phyloP scores from a whole-genome alignment of 2,797 vertebrate species.

The Esox masquinongy region DNA sequence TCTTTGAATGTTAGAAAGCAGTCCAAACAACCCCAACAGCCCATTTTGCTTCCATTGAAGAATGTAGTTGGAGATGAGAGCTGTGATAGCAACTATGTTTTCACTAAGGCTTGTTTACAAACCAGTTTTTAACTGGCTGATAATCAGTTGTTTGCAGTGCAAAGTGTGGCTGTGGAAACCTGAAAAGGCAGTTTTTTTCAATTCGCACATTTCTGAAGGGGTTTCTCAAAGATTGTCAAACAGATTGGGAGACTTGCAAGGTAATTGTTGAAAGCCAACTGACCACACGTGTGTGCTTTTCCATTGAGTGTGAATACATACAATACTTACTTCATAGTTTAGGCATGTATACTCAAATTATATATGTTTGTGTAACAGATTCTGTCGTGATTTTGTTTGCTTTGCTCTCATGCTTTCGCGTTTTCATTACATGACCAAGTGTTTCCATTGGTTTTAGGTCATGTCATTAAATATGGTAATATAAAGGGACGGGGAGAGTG shows the following conservation, averaged over 20 bases:
- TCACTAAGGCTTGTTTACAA: constrained; percentile 33
- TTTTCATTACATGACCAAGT: constrained; percentile 19
- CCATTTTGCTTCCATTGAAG: constrained; percentile 26
- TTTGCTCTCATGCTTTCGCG: constrained; percentile 25
- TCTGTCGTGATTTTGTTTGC: constrained; percentile 29
- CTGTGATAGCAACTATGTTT: constrained; percentile 53
- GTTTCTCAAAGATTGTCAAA: neutral
- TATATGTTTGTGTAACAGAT: neutral
- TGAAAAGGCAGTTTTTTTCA: constrained; percentile 23
- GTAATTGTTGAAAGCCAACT: neutral
- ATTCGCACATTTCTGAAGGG: constrained; percentile 16
- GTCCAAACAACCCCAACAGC: constrained; percentile 1
- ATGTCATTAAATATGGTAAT: constrained; percentile 44
- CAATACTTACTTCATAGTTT: neutral
- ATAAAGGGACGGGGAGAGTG: constrained; percentile 39
- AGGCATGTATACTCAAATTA: neutral
- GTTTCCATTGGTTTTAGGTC: constrained; percentile 56
- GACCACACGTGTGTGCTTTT: neutral
- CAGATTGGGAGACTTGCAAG: neutral
- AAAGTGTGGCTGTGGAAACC: constrained; percentile 27
- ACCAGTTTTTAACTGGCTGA: constrained; percentile 39
- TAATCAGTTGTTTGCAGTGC: constrained; percentile 37
- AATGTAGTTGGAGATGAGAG: constrained; percentile 35
- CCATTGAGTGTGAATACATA: neutral
- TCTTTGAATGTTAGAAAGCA: neutral